These are phyloP conservation scores for Phalacrocorax carbo DNA, from an alignment of 2,113 vertebrate species.

Conservation along the genomic window DNA sequence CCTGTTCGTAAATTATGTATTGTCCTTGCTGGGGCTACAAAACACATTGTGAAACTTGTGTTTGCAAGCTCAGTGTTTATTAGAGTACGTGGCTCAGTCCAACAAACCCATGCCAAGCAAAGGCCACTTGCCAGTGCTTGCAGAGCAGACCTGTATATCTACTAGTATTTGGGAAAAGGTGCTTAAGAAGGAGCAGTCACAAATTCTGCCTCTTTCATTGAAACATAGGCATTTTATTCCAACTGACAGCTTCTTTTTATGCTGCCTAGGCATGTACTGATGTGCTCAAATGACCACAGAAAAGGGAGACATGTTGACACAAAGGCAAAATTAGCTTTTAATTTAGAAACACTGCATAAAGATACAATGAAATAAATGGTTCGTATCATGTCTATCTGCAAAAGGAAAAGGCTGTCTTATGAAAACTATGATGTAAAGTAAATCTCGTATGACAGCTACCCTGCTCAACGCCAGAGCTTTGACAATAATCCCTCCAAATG, in stretches of 20 bases:
- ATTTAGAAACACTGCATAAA: neutral
- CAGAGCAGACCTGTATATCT: neutral
- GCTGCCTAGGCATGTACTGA: neutral
- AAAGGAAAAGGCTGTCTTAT: neutral
- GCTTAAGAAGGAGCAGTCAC: no score
- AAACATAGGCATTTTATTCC: neutral
- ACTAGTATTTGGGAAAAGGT: neutral
- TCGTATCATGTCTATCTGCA: neutral
- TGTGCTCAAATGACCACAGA: neutral
- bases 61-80: neutral
- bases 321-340: neutral
- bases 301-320: neutral
- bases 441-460: neutral
- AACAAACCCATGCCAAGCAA: neutral
- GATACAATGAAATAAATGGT: neutral
- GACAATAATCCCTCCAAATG: neutral
- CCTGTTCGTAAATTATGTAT: neutral
- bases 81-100: neutral
- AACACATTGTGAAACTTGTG: neutral
- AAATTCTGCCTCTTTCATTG: neutral
- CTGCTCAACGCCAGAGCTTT: neutral
- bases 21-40: neutral
- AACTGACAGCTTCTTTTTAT: neutral
- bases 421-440: neutral
- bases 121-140: neutral